Conservation (phyloP, 1,140 invertebrate genomes). For the Cydia amplana region DNA sequence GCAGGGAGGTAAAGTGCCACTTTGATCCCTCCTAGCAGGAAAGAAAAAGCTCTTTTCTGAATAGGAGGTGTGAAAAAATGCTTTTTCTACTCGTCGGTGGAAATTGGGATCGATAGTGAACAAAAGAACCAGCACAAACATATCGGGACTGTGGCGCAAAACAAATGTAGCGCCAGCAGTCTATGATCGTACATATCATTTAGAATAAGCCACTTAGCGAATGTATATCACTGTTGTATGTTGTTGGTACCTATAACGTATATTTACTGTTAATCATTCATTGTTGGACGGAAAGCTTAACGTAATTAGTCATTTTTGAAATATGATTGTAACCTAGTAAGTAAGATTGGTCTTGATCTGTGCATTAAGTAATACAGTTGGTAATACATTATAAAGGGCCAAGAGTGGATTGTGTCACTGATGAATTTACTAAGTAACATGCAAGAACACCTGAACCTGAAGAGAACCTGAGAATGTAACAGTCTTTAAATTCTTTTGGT, state of each 20-base stretch:
- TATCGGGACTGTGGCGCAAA: constrained; percentile 52
- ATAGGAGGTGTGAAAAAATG: too few relatives aligned
- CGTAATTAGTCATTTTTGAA: not conserved
- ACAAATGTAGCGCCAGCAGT: constrained; percentile 40
- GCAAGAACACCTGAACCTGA: too few relatives aligned
- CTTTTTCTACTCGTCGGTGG: not conserved
- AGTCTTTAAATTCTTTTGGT: too few relatives aligned
- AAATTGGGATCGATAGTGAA: constrained; percentile 33
- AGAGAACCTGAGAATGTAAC: too few relatives aligned
- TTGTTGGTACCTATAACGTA: constrained; percentile 51
- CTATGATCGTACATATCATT: constrained; percentile 64
- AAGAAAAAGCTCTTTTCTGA: too few relatives aligned
- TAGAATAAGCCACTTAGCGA: constrained; percentile 54
- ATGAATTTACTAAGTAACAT: too few relatives aligned
- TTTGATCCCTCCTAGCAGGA: too few relatives aligned
- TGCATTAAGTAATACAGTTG: not conserved
- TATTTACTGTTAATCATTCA: constrained; percentile 52
- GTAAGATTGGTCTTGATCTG: constrained; percentile 2
- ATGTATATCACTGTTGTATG: constrained; percentile 55
- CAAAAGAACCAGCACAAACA: constrained; percentile 63
- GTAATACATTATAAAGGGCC: too few relatives aligned
- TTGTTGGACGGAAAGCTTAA: constrained; percentile 40
- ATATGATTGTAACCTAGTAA: constrained; percentile 8
- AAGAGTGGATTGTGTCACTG: too few relatives aligned
- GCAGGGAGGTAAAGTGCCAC: too few relatives aligned